A percentile compares a stretch with the other conserved stretches of the same genome.
Conservation (phyloP, 1,140 invertebrate genomes). For the Dreissena rostriformis region DNA sequence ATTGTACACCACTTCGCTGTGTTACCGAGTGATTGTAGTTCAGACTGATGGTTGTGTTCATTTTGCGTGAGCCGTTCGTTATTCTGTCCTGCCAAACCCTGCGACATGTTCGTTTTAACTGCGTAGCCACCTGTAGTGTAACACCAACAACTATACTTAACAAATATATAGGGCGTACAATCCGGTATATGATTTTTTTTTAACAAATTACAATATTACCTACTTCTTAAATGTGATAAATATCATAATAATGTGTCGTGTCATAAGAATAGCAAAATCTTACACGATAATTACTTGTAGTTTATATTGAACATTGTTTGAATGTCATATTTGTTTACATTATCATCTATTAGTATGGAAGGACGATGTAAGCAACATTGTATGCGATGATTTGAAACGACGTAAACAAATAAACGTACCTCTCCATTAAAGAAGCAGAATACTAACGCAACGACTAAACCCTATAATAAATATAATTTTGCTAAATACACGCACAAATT, state of each 20-base stretch:
- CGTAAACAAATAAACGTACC: slow-evolving; percentile 34
- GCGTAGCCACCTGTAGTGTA: slow-evolving; percentile 39
- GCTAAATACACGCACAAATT: neutral
- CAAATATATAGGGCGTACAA: neutral
- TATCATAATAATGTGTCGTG: neutral
- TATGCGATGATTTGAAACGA: neutral
- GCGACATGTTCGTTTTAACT: slow-evolving; percentile 38
- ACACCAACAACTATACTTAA: neutral
- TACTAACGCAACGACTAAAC: slow-evolving; percentile 56
- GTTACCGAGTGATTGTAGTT: slow-evolving; percentile 39
- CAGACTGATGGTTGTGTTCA: slow-evolving; percentile 51
- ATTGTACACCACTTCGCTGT: slow-evolving; percentile 23
- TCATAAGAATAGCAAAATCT: neutral
- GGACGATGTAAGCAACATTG: neutral
- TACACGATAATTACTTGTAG: neutral
- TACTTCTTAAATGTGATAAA: neutral
- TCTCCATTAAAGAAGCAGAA: slow-evolving; percentile 63
- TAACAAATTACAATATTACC: neutral
- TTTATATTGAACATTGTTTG: neutral
- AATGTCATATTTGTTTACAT: neutral
- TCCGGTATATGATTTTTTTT: neutral
- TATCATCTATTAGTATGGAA: neutral
- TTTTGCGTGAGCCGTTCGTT: slow-evolving; percentile 5
- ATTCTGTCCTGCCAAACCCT: neutral
- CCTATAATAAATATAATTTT: slow-evolving; percentile 46